Evolutionary conservation across 2,888 invertebrate genomes (phyloP), one percentile per base, ranked within the genome.

Genomic region (Hirtodrosophila histrioides): DNA sequence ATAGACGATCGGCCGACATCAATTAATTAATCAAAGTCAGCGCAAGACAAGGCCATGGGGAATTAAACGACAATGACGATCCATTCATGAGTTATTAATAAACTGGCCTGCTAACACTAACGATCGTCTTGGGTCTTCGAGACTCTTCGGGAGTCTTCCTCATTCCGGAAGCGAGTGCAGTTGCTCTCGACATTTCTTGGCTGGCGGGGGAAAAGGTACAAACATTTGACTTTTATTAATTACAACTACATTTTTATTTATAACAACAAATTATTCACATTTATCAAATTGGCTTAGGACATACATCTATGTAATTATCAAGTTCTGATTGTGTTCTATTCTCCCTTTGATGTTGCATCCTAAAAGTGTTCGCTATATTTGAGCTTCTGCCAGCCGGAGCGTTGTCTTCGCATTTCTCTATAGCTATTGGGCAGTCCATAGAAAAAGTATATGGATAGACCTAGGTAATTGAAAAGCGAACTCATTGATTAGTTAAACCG

Each of bases 401-500:
- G 81, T 62, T 89, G 88, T 48, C 89, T 85, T 53, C 78, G 80
- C 69, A 91, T 75, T 62, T 91, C 88, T 48, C 82, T 89, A 68
- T 90, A 85, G 78, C 91, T 91, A 74, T 91, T 91, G 49, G 93
- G 93, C 76, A 95, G 93, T 78, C 95, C 95, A 89, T 96, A 96
- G 85, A 93, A 92, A 90, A 95, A 94, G 91, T 96, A 96, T 85
- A 96, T 93, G 65, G 93, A 90, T 70, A 95, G 92, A 82, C 95
- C 95, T 95, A 92, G 50, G 92, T 92, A 41, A 35, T 45, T 23
- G 40, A 37, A 58, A 50, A 66, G 17, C 27, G 11, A 51, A 56
- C 63, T 61, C 45, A 37, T 27, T 43, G 17, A 71, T 75, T 68
- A 75, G 45, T 43, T 64, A 6, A 35, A 60, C 10, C 2, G 4